These are phyloP conservation scores for Saturnia japonica DNA, from an alignment of 2,888 invertebrate genomes.

Conservation along the genomic window DNA sequence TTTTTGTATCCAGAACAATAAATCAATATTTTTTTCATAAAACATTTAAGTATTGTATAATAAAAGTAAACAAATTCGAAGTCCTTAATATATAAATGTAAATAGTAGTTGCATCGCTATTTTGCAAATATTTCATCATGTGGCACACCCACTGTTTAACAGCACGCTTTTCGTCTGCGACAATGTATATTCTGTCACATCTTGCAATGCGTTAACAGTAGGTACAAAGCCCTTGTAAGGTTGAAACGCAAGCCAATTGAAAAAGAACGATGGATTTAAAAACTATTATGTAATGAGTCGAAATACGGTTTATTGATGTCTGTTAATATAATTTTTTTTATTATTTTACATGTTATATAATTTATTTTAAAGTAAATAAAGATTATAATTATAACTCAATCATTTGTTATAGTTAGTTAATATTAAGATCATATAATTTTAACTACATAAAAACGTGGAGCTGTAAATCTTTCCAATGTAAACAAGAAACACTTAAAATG, in stretches of 20 bases:
- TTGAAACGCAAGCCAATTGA: constrained; percentile 31
- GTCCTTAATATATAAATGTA: constrained; percentile 22
- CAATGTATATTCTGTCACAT: constrained; percentile 27
- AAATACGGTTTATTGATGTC: constrained; percentile 14
- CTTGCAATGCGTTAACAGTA: constrained; percentile 39
- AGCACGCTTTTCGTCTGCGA: background rate
- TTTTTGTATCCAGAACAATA: background rate
- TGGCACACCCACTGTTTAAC: constrained; percentile 18
- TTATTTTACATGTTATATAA: background rate
- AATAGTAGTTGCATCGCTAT: constrained; percentile 28
- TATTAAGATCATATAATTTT: constrained; percentile 7
- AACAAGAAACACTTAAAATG: constrained; percentile 25
- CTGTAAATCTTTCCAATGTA: constrained; percentile 1
- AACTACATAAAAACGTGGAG: background rate
- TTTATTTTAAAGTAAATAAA: background rate
- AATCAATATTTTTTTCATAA: background rate
- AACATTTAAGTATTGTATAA: background rate
- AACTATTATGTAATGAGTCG: constrained; percentile 25
- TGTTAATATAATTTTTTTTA: no score
- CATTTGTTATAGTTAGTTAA: background rate
- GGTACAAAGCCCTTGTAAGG: constrained; percentile 39
- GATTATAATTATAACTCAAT: background rate
- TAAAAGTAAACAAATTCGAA: constrained; percentile 16
- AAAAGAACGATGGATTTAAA: constrained; percentile 35
- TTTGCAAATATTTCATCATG: constrained; percentile 30